These are phyloP conservation scores for Acipenser oxyrinchus DNA, from an alignment of 2,797 vertebrate genomes.

Conservation along the genomic window DNA sequence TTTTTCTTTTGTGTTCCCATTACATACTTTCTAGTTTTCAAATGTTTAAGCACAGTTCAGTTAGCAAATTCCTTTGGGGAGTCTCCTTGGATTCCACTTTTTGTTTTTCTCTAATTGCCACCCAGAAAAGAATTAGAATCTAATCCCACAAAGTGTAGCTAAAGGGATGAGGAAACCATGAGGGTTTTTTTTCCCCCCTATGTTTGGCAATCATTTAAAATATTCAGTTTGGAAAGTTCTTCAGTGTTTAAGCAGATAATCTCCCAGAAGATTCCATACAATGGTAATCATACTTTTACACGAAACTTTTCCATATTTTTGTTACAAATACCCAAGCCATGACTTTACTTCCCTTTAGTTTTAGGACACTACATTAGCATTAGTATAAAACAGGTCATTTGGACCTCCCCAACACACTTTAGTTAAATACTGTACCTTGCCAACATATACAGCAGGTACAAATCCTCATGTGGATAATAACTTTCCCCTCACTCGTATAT, in stretches of 20 bases:
- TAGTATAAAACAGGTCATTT: slow-evolving; percentile 69
- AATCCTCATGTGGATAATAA: slow-evolving; percentile 47
- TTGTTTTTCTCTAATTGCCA: too few relatives aligned
- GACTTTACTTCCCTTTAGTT: slow-evolving; percentile 52
- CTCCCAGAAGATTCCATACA: slow-evolving; percentile 32
- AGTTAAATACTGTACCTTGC: slow-evolving; percentile 43
- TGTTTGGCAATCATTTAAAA: too few relatives aligned
- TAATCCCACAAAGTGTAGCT: too few relatives aligned
- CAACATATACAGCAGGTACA: slow-evolving; percentile 49
- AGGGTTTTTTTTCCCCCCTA: too few relatives aligned
- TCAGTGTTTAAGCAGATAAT: not conserved
- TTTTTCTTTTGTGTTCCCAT: too few relatives aligned
- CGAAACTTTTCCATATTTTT: slow-evolving; percentile 50
- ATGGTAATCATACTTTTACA: slow-evolving; percentile 22
- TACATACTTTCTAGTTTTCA: too few relatives aligned
- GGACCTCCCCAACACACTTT: slow-evolving; percentile 57
- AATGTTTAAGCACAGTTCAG: too few relatives aligned
- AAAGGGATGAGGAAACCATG: too few relatives aligned
- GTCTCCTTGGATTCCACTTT: too few relatives aligned
- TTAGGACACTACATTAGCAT: slow-evolving; percentile 57
- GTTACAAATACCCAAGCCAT: slow-evolving; percentile 54
- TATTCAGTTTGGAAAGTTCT: too few relatives aligned
- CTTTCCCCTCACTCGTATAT: slow-evolving; percentile 47
- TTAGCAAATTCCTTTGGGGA: too few relatives aligned
- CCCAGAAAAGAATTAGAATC: too few relatives aligned